Base-by-base conservation (phyloP, 2,888 invertebrate genomes). In the Watsonalla binaria region DNA sequence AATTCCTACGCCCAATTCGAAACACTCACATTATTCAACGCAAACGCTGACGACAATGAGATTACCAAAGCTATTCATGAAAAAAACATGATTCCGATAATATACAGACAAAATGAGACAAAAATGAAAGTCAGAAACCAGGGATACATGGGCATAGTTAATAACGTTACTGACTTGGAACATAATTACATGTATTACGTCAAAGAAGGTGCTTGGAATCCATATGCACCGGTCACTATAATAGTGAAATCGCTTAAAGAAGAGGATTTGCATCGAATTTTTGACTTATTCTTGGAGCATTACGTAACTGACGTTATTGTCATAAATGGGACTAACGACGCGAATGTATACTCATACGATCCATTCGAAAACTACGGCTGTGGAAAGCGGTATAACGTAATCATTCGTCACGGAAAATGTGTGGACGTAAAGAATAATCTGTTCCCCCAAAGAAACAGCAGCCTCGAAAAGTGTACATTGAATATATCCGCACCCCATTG, bases 291-390 rank as follows among this genome's bases (percentile, higher is more conserved):
- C 6, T 56, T 84, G 6, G 52, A 53, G 5, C 33, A 61, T 8
- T 79, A 72, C 48, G 66, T 82, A 0, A 54, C 55, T 11, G 65
- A 80, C 42, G 78, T 74, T 0, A 33, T 82, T 2, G 56, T 84
- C 5, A 47, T 80, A 4, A 74, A 77, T 48, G 74, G 74, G 8
- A 72, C 65, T 0, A 42, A 47, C 0, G 63, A 75, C 4, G 63
- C 66, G 6, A 59, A 78, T 2, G 46, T 85, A 11, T 84, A 76
- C 54, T 72, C 80, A 0, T 86, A 83, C 57, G 78, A 86, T 58
- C 80, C 85, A 0, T 85, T 72, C 47, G 75, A 79, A 53, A 78
- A 85, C 47, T 78, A 71, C 51, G 74, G 73, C 0, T 86, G 86
- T 51, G 86, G 86, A n/a, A 75, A 70, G 53, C 70, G 73, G 46